Evolutionary conservation across 2,797 vertebrate species (phyloP), one percentile per base, ranked within the genome.

Genomic region (Pipistrellus pygmaeus): DNA sequence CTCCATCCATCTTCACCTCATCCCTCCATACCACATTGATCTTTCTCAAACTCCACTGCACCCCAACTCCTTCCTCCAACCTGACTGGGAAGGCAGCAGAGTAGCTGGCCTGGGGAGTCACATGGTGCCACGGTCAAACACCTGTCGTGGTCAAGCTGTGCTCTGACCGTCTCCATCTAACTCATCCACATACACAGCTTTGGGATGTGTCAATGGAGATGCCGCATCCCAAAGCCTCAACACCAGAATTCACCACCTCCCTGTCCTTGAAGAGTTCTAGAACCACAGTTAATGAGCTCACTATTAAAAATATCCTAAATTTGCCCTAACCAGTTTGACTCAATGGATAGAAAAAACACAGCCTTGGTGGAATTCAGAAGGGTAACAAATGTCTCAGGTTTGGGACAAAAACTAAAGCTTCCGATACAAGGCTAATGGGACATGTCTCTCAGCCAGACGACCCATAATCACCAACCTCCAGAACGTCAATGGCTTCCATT

Each of bases 111-210:
- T 25, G 21, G 6, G 32, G 30, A 75, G 32, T 8, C 12, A 3
- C 0, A 1, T 2, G 13, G 27, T 71, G 81, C 6, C 17, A 30
- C 0, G 8, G 64, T 64, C 51, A 8, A 27, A 11, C 13, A n/a
- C 25, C 9, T 21, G 77, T 11, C 0, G 0, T 20, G 57, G 10
- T 35, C 32, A 21, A 30, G 21, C 55, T 17, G 20, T 32, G 32
- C 1, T 1, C 46, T 41, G 5, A 46, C 32, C 53, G 8, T 20
- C 7, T 8, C 8, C 38, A 11, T 17, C 57, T 51, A 10, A 21
- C 1, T 76, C 84, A 84, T 18, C n/a, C 72, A 38, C 4, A 35
- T 6, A 23, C 23, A 27, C 3, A n/a, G 5, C 32, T 5, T 18
- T 8, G 18, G 38, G 38, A 41, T 41, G 6, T 41, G 38, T 41